phyloP scores from a whole-genome alignment of 2,888 invertebrate species.

The Cotesia congregata region DNA sequence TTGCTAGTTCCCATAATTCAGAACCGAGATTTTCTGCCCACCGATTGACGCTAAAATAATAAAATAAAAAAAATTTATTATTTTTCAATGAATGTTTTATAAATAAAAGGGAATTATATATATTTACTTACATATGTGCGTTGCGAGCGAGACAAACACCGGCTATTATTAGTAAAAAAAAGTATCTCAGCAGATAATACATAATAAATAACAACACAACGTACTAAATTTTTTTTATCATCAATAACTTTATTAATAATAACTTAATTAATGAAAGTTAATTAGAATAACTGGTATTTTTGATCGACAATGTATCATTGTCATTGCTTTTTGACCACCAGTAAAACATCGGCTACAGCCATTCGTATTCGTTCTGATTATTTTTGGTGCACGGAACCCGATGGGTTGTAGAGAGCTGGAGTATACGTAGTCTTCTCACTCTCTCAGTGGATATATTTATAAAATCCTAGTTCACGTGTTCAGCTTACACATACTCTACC shows the following conservation, averaged over 20 bases:
- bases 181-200: constrained; percentile 46
- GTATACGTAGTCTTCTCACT: constrained; percentile 34
- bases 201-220: constrained; percentile 42
- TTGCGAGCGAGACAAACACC: constrained; percentile 52
- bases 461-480: constrained; percentile 53
- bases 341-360: constrained; percentile 12
- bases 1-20: constrained; percentile 84
- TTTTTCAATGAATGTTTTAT: not conserved
- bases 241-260: not conserved
- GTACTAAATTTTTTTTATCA: constrained; percentile 15
- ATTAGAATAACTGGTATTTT: not conserved
- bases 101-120: not conserved
- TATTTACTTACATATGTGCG: constrained; percentile 53
- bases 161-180: constrained; percentile 51
- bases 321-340: constrained; percentile 40
- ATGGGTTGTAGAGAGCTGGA: constrained; percentile 43
- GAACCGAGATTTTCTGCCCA: constrained; percentile 87
- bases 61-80: constrained; percentile 20
- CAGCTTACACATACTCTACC: constrained; percentile 20
- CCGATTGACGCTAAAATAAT: constrained; percentile 77
- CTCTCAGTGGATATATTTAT: constrained; percentile 57
- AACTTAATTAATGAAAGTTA: not conserved
- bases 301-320: constrained; percentile 22
- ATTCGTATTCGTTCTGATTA: constrained; percentile 54
- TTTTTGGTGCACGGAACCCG: constrained; percentile 60